Conservation (phyloP, 2,888 invertebrate genomes). For the Andrena haemorrhoa region DNA sequence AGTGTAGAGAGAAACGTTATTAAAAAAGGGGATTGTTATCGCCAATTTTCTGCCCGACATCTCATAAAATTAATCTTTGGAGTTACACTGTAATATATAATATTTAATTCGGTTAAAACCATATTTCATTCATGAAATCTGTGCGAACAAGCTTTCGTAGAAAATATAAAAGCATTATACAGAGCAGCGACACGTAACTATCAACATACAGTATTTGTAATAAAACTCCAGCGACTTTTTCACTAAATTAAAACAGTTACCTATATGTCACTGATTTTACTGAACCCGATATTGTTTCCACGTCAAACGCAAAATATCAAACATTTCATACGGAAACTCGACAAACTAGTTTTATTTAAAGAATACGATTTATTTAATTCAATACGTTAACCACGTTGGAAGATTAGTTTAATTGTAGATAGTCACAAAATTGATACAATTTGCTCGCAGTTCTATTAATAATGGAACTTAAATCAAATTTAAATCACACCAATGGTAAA, state of each 20-base stretch:
- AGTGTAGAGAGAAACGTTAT: not conserved
- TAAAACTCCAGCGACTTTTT: not conserved
- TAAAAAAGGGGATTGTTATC: not conserved
- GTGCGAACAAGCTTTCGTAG: not conserved
- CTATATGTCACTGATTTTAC: not conserved
- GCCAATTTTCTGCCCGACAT: not conserved
- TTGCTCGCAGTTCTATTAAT: not conserved
- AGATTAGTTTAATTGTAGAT: not conserved
- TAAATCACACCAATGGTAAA: too few species aligned
- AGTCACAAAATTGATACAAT: not conserved
- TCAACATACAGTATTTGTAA: not conserved
- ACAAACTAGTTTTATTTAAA: not conserved
- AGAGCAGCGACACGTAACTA: too few species aligned
- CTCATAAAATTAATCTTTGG: not conserved
- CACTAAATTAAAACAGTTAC: not conserved
- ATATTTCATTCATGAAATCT: not conserved
- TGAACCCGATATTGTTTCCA: not conserved
- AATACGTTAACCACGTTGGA: not conserved
- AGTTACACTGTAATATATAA: too few species aligned
- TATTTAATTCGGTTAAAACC: too few species aligned
- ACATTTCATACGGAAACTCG: not conserved
- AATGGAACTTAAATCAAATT: not conserved
- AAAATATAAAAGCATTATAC: constrained; percentile 2
- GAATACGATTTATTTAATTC: not conserved
- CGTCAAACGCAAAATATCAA: not conserved